Conservation (phyloP, 2,797 vertebrate genomes). For the Psittacula echo region DNA sequence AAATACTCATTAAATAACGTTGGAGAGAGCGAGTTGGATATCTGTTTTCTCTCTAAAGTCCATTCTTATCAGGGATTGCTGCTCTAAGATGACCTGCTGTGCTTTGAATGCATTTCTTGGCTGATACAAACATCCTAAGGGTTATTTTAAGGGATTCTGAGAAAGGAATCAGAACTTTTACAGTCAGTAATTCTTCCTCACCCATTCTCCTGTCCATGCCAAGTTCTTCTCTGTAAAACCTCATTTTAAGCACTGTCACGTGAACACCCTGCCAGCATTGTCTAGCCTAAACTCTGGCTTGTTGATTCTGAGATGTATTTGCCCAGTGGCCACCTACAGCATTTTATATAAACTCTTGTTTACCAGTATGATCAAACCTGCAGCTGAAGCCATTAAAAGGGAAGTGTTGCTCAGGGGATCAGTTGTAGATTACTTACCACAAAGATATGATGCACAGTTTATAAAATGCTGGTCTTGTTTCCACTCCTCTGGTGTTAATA, state of each 20-base stretch:
- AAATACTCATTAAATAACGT: not conserved
- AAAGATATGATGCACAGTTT: not conserved
- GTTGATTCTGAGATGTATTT: not conserved
- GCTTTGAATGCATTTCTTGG: not conserved
- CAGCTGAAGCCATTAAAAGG: not conserved
- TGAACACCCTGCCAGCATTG: not conserved
- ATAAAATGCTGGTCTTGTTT: not conserved
- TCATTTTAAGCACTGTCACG: not conserved
- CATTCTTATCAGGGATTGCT: not conserved
- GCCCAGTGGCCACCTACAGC: not conserved
- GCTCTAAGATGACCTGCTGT: not conserved
- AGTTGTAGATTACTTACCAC: not conserved
- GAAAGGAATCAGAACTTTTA: not conserved
- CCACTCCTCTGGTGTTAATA: not conserved
- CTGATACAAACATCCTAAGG: not conserved
- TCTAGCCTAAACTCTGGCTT: not conserved
- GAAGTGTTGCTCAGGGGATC: not conserved
- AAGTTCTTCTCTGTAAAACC: not conserved
- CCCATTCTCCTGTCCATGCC: not conserved
- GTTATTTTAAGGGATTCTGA: conserved; percentile 15
- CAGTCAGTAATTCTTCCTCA: not conserved
- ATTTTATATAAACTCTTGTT: not conserved
- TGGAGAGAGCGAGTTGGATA: not conserved
- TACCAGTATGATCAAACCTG: not conserved
- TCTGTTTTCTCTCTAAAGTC: not conserved